phyloP scores from a whole-genome alignment of 2,113 vertebrate species.

The Abramis brama region DNA sequence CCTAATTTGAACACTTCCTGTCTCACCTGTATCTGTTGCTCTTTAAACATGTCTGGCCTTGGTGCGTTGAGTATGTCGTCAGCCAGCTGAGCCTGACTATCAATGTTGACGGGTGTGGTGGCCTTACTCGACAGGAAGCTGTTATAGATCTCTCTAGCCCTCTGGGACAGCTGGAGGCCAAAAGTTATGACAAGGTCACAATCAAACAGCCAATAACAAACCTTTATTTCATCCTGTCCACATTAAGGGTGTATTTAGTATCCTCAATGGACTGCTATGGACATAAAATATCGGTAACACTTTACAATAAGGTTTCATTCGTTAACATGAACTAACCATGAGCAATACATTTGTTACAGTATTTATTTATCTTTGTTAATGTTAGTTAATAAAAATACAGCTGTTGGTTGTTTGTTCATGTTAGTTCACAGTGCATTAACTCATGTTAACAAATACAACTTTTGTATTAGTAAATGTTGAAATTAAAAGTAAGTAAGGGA shows the following conservation, averaged over 20 bases:
- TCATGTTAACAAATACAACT: no score
- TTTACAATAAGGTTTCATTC: no score
- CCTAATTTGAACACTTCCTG: neutral
- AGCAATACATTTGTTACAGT: no score
- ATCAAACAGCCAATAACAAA: neutral
- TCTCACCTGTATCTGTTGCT: slow-evolving; percentile 94
- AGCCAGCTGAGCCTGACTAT: slow-evolving; percentile 95
- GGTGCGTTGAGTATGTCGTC: slow-evolving; percentile 94
- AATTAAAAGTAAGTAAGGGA: no score
- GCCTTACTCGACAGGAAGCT: slow-evolving; percentile 96
- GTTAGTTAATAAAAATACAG: no score
- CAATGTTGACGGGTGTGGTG: slow-evolving; percentile 96
- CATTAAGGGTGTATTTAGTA: neutral
- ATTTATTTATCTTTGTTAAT: no score
- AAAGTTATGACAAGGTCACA: slow-evolving; percentile 20
- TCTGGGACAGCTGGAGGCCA: slow-evolving; percentile 85
- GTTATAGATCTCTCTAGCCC: slow-evolving; percentile 95
- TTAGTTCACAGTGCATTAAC: no score
- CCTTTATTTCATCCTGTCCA: neutral
- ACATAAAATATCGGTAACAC: neutral
- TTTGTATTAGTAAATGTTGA: no score
- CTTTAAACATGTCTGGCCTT: slow-evolving; percentile 95
- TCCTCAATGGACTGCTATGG: neutral
- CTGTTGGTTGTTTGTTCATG: no score
- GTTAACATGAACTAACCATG: no score